These are phyloP conservation scores for Ametastegia equiseti DNA, from an alignment of 2,888 invertebrate genomes.

Conservation along the genomic window DNA sequence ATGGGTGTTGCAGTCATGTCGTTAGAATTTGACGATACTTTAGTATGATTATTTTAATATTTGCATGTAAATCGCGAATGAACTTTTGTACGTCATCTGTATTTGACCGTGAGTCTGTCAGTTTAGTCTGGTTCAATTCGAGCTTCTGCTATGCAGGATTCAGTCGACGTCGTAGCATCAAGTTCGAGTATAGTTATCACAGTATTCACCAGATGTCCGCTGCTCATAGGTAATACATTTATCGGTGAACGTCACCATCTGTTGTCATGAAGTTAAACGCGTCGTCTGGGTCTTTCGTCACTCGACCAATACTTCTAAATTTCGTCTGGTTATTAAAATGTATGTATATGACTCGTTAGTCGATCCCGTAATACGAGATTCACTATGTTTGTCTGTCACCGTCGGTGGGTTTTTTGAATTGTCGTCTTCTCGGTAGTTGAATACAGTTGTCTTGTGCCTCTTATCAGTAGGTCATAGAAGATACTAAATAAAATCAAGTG, in stretches of 20 bases:
- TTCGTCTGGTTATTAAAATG: not conserved
- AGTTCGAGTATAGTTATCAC: conserved; percentile 27
- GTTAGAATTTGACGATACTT: not conserved
- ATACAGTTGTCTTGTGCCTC: not conserved
- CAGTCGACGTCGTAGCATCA: conserved; percentile 17
- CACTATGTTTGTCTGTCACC: not conserved
- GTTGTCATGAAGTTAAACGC: not conserved
- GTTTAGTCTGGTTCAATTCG: conserved; percentile 32
- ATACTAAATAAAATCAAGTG: conserved; percentile 20
- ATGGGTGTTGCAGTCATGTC: not conserved
- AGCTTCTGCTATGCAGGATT: not conserved
- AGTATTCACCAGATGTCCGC: conserved; percentile 26
- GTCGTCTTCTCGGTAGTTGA: not conserved
- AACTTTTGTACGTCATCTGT: conserved; percentile 11
- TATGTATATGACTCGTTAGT: not conserved
- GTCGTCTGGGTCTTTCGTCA: conserved; percentile 5
- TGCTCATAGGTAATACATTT: not conserved
- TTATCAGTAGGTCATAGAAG: not conserved
- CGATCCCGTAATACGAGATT: not conserved
- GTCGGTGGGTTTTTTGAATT: not conserved
- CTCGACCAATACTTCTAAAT: not conserved
- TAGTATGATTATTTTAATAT: not conserved
- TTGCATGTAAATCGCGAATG: not conserved
- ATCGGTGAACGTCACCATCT: conserved; percentile 29
- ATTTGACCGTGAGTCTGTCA: conserved; percentile 5